Evolutionary conservation across 2,113 vertebrate species (phyloP).

Genomic region (Tragelaphus strepsiceros): DNA sequence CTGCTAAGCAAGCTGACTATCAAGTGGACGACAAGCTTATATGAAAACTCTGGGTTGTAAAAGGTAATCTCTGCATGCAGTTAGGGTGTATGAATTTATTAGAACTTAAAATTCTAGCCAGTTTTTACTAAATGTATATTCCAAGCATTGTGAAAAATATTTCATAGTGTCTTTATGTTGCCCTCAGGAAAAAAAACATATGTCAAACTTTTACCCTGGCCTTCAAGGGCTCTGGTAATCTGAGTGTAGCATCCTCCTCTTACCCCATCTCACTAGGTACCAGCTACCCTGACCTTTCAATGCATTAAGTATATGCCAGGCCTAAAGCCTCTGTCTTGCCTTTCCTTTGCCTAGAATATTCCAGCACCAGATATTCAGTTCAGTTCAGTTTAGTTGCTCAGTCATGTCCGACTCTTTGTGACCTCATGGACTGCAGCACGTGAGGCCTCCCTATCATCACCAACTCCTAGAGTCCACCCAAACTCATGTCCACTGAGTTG

Average conservation of each 20-base stretch:
- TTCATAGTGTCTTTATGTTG: not conserved
- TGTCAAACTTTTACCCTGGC: not conserved
- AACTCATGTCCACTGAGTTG: not conserved
- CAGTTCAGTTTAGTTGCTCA: not conserved
- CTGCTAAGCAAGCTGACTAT: not conserved
- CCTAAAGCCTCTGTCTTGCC: not conserved
- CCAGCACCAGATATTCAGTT: not conserved
- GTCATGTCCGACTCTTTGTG: not conserved
- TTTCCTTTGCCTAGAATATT: not conserved
- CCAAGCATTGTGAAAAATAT: not conserved
- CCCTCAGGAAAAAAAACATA: no score
- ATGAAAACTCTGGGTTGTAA: not conserved
- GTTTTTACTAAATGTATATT: not conserved
- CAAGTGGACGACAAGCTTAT: not conserved
- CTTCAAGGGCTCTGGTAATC: not conserved
- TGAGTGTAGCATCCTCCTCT: not conserved
- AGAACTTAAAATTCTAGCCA: not conserved
- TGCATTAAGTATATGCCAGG: not conserved
- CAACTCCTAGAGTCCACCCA: not conserved
- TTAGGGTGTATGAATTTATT: not conserved
- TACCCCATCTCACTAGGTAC: not conserved
- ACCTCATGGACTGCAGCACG: not conserved
- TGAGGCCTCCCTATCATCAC: not conserved
- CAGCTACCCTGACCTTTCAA: not conserved
- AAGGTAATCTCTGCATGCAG: not conserved